A percentile compares a stretch with the other conserved stretches of the same genome.
These are phyloP conservation scores for Tichodroma muraria DNA, from an alignment of 2,113 vertebrate species.

Conservation along the genomic window DNA sequence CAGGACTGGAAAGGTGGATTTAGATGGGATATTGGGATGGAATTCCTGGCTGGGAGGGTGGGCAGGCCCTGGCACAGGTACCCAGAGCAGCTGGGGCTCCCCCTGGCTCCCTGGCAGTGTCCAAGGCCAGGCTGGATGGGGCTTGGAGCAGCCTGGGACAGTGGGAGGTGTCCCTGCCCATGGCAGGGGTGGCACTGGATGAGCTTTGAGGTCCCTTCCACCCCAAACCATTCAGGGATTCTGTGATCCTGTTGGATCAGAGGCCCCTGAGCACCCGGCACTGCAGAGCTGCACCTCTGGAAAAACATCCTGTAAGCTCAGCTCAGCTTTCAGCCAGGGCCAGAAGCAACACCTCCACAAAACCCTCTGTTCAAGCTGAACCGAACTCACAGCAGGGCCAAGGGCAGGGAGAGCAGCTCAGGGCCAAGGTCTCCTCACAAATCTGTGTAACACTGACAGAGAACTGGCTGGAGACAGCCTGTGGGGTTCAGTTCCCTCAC, in stretches of 20 bases:
- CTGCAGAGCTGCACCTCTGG: not conserved
- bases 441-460: accelerated
- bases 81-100: not conserved
- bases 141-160: not conserved
- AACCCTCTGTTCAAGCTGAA: too few species aligned
- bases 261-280: not conserved
- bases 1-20: not conserved
- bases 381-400: too few species aligned
- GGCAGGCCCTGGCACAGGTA: too few species aligned
- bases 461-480: accelerated
- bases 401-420: not conserved
- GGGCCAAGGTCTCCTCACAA: not conserved
- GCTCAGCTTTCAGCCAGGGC: not conserved
- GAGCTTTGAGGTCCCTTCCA: not conserved
- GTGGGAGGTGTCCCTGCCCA: not conserved
- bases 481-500: not conserved
- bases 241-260: not conserved
- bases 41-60: not conserved
- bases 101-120: not conserved
- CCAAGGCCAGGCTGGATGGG: not conserved
- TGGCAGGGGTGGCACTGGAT: not conserved
- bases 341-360: not conserved
- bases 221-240: not conserved
- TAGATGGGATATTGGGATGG: not conserved
- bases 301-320: not conserved